A percentile compares a stretch with the other conserved stretches of the same genome.
Conservation (phyloP, 2,797 vertebrate genomes). For the Hybognathus amarus region DNA sequence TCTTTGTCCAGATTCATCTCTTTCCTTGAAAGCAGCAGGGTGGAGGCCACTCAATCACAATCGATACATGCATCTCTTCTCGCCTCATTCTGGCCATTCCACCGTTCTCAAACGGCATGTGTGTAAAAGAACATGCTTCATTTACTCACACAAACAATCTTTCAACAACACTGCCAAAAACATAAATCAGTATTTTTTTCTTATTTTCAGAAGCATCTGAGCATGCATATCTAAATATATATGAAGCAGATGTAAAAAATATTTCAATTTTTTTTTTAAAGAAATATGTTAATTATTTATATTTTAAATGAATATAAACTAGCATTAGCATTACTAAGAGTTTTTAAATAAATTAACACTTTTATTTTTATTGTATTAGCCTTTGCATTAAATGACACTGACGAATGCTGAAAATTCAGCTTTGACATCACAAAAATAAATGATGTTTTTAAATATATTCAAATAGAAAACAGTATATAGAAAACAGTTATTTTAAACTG, state of each 20-base stretch:
- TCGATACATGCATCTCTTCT: conserved; percentile 62
- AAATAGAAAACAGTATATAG: neutral
- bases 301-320: neutral
- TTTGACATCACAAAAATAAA: neutral
- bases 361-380: neutral
- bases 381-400: neutral
- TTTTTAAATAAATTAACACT: neutral
- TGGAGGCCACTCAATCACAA: conserved; percentile 58
- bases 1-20: conserved; percentile 6
- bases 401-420: neutral
- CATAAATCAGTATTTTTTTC: neutral
- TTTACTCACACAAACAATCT: neutral
- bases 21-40: conserved; percentile 31
- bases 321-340: neutral
- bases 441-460: too few species aligned
- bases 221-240: neutral
- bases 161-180: neutral
- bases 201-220: neutral
- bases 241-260: neutral
- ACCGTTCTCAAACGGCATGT: conserved; percentile 33
- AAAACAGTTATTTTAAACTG: neutral
- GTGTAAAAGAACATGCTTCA: neutral
- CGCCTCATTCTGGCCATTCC: conserved; percentile 55
- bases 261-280: neutral
- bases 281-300: neutral